Percentiles rank a stretch among this genome's conserved stretches.
Conservation (phyloP, 2,797 vertebrate species). For the Lagodon rhomboides region DNA sequence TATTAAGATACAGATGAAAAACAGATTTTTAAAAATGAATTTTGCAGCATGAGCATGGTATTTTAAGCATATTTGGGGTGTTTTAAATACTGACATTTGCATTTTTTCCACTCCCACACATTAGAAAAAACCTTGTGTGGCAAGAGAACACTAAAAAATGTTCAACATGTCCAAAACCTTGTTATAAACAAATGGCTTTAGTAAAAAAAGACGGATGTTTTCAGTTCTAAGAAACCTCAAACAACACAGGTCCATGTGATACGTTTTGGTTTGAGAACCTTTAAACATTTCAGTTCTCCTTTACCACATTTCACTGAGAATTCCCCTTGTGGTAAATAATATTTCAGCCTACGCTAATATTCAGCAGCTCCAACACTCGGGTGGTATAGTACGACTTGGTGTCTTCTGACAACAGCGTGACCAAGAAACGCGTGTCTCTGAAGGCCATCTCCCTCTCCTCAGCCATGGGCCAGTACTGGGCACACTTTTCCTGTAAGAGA, state of each 20-base stretch:
- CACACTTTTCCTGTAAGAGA: slow-evolving; percentile 93
- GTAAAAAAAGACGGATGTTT: neutral
- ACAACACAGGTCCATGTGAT: neutral
- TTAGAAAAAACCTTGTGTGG: neutral
- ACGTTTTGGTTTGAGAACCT: neutral
- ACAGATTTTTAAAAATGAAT: neutral
- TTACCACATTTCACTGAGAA: slow-evolving; percentile 21
- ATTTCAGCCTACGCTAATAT: slow-evolving; percentile 84
- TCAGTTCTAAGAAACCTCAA: neutral
- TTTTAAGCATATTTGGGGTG: neutral
- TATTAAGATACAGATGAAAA: neutral
- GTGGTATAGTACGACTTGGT: slow-evolving; percentile 98
- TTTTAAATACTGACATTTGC: neutral
- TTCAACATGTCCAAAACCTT: neutral
- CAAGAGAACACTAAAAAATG: neutral
- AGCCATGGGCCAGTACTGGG: slow-evolving; percentile 96
- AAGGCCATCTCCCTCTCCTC: slow-evolving; percentile 94
- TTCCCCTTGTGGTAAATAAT: slow-evolving; percentile 11
- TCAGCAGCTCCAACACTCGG: slow-evolving; percentile 93
- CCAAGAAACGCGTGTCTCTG: slow-evolving; percentile 91
- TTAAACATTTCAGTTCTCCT: slow-evolving; percentile 29
- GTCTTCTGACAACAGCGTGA: slow-evolving; percentile 94
- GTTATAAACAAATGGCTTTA: neutral
- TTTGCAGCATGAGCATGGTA: neutral
- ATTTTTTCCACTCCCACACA: neutral